phyloP scores from a whole-genome alignment of 2,113 vertebrate species.

The Microcebus tavaratra region DNA sequence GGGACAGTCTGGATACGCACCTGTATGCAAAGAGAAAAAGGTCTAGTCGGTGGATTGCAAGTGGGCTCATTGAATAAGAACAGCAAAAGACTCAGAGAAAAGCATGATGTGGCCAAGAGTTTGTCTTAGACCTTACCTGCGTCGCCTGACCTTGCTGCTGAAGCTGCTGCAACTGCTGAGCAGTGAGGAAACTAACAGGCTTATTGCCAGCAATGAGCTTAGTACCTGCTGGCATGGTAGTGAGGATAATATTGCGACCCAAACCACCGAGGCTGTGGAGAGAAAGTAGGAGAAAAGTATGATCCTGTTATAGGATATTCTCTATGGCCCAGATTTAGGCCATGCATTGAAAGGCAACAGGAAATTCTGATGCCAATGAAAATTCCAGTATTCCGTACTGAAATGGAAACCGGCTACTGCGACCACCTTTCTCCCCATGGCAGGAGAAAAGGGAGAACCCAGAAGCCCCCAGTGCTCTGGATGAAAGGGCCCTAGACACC shows the following conservation, averaged over 20 bases:
- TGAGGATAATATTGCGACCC: constrained; percentile 98
- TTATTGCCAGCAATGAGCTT: constrained; percentile 98
- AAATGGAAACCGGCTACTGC: background rate
- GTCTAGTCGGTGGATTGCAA: background rate
- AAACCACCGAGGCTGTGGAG: constrained; percentile 91
- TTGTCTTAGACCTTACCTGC: constrained; percentile 85
- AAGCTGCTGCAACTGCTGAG: constrained; percentile 97
- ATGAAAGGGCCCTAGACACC: background rate
- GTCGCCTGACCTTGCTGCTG: constrained; percentile 98
- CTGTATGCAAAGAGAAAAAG: constrained; percentile 77
- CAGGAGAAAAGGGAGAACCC: background rate
- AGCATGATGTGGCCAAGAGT: background rate
- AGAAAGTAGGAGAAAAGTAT: background rate
- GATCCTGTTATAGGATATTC: background rate
- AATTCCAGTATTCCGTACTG: background rate
- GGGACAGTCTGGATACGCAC: constrained; percentile 97
- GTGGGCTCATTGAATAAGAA: background rate
- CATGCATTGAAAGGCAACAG: background rate
- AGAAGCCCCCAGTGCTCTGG: background rate
- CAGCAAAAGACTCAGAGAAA: background rate
- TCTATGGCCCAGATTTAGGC: background rate
- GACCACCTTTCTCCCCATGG: background rate
- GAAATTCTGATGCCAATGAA: background rate
- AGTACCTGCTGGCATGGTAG: constrained; percentile 97
- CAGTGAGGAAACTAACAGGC: constrained; percentile 97